Conservation (phyloP, 2,113 vertebrate species). For the Chunga burmeisteri region DNA sequence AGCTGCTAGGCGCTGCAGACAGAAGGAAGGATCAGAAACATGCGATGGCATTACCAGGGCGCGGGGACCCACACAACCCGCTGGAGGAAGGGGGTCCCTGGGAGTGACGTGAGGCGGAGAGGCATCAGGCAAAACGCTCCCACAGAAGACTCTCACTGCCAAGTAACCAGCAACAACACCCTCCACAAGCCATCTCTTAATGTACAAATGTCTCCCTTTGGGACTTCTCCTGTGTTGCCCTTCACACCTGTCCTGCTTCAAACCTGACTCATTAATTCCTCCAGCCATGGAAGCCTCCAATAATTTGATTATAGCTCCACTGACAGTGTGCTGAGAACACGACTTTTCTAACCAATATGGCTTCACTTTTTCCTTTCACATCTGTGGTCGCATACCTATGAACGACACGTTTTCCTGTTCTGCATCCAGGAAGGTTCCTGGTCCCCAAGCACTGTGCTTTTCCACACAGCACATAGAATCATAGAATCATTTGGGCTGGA, state of each 20-base stretch:
- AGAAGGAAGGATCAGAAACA: neutral
- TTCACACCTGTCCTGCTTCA: neutral
- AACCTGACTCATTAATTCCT: neutral
- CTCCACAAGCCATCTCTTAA: neutral
- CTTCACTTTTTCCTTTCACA: neutral
- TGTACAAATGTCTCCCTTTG: neutral
- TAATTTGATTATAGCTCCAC: neutral
- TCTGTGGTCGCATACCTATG: neutral
- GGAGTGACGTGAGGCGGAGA: accelerated
- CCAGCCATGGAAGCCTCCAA: neutral
- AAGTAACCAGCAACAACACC: neutral
- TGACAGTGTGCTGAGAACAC: neutral
- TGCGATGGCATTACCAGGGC: accelerated
- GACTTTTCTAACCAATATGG: neutral
- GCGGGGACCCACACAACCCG: neutral
- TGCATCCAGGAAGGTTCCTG: neutral
- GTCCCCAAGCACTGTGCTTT: neutral
- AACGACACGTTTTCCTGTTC: neutral
- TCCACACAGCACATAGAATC: neutral
- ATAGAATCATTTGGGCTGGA: too few species aligned
- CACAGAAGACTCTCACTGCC: neutral
- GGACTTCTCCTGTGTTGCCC: neutral
- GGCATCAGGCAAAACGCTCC: neutral
- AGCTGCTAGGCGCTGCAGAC: accelerated
- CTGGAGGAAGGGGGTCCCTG: neutral